A percentile compares a stretch with the other conserved stretches of the same genome.
These are phyloP conservation scores for Gobio occitaniae DNA, from an alignment of 2,797 vertebrate genomes.

Conservation along the genomic window DNA sequence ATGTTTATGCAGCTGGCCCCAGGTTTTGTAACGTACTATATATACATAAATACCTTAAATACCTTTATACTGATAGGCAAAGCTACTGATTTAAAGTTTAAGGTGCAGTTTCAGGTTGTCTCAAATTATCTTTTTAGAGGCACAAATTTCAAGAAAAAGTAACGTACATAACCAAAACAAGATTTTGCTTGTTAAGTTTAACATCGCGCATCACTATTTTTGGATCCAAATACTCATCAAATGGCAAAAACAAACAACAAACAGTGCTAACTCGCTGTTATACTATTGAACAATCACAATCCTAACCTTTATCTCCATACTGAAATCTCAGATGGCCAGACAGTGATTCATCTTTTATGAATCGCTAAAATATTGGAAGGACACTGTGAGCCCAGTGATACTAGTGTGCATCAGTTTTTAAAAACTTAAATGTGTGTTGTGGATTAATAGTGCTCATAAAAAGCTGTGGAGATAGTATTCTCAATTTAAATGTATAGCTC, in stretches of 20 bases:
- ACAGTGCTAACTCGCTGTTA: not conserved
- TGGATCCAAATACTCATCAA: not conserved
- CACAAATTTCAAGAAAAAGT: not conserved
- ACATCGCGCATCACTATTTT: not conserved
- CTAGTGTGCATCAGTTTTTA: not conserved
- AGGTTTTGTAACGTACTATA: not conserved
- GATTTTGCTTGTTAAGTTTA: not conserved
- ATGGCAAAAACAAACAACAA: not conserved
- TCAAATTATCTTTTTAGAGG: conserved; percentile 10
- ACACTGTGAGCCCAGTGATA: not conserved
- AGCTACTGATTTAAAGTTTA: conserved; percentile 19
- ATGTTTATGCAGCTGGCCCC: not conserved
- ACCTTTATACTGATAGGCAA: not conserved
- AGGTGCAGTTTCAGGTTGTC: not conserved
- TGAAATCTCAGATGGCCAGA: not conserved
- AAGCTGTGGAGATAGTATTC: not conserved
- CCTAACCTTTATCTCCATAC: not conserved
- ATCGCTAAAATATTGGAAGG: not conserved
- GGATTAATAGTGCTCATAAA: not conserved
- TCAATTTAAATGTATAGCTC: not conserved
- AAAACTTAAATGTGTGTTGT: not conserved
- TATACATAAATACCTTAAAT: conserved; percentile 1
- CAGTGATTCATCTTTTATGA: conserved; percentile 2
- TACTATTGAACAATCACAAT: not conserved
- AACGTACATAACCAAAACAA: conserved; percentile 25